Percentiles rank a stretch among this genome's conserved stretches.
Evolutionary conservation across 2,113 vertebrate genomes (phyloP).

Genomic region (Connochaetes taurinus): DNA sequence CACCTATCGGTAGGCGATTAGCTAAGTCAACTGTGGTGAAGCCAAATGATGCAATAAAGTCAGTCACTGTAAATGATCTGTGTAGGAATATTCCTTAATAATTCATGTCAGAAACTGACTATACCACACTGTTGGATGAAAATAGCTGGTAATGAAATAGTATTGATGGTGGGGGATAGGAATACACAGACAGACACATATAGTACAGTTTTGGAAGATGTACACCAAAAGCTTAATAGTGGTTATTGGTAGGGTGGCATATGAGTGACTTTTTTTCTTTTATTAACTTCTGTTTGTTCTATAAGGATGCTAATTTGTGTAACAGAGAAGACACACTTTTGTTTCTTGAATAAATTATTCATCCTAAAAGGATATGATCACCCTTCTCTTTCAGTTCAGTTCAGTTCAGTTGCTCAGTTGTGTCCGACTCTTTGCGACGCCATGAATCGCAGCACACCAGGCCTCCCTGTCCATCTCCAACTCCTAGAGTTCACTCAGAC

Average conservation of each 20-base stretch:
- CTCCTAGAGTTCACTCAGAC: no score
- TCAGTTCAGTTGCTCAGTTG: no score
- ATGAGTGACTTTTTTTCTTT: neutral
- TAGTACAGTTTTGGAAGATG: neutral
- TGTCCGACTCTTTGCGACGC: no score
- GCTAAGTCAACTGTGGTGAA: neutral
- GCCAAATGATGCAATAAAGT: neutral
- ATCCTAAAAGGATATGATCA: neutral
- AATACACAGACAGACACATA: neutral
- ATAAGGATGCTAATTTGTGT: neutral
- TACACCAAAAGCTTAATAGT: neutral
- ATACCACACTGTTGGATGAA: neutral
- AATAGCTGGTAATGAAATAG: neutral
- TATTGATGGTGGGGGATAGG: neutral
- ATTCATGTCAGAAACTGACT: neutral
- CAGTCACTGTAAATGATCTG: neutral
- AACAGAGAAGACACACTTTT: neutral
- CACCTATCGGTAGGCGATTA: neutral
- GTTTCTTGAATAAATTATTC: neutral
- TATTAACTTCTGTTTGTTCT: neutral
- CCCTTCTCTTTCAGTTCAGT: neutral
- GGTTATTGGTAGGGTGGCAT: neutral
- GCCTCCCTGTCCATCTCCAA: no score
- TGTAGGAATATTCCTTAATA: neutral
- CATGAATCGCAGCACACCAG: no score